These are phyloP conservation scores for Myiothlypis coronata DNA, from an alignment of 2,797 vertebrate genomes.

Conservation along the genomic window DNA sequence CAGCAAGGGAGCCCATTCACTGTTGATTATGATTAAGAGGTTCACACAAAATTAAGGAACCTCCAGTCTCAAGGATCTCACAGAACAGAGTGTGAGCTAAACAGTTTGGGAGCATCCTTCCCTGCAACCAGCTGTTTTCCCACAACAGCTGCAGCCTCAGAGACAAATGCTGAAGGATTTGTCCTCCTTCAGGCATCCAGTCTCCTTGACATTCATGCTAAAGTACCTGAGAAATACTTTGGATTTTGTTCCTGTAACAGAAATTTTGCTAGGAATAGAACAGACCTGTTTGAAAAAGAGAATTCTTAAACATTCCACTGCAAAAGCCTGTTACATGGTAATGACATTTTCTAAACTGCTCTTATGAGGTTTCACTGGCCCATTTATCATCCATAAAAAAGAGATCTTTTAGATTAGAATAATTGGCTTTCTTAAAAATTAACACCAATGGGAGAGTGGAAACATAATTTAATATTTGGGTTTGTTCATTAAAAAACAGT, in stretches of 20 bases:
- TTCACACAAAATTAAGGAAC: background rate
- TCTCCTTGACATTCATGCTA: background rate
- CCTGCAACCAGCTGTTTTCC: background rate
- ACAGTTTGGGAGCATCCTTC: background rate
- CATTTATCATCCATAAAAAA: background rate
- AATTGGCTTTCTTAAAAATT: background rate
- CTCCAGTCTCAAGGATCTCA: background rate
- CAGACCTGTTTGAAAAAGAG: background rate
- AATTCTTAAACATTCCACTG: background rate
- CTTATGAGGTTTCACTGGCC: background rate
- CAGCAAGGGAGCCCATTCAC: background rate
- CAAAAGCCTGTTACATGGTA: fast-evolving
- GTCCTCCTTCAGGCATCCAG: background rate
- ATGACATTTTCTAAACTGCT: background rate
- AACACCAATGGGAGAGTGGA: background rate
- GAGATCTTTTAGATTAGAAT: background rate
- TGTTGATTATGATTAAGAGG: background rate
- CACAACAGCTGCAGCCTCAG: background rate
- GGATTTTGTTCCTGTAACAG: background rate
- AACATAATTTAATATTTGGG: background rate
- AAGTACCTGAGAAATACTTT: background rate
- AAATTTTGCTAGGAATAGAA: background rate
- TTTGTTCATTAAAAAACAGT: background rate
- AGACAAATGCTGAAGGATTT: background rate
- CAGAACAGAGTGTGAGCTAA: background rate